Percentiles rank a stretch among this genome's conserved stretches.
These are phyloP conservation scores for Peromyscus aztecus DNA, from an alignment of 2,797 vertebrate species.

Conservation along the genomic window DNA sequence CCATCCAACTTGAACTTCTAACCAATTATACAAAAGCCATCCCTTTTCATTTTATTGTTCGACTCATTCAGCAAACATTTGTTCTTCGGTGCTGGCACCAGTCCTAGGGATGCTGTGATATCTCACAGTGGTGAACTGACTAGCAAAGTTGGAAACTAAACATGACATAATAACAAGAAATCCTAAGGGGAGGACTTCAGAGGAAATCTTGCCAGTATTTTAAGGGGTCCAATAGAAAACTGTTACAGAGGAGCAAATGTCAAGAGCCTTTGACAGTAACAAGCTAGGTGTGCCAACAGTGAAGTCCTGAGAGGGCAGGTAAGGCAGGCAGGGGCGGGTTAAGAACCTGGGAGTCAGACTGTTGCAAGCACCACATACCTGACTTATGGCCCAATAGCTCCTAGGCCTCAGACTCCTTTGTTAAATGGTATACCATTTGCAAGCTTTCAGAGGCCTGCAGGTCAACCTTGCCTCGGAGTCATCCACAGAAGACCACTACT, in stretches of 20 bases:
- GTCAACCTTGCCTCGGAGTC: neutral
- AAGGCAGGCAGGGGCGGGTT: no score
- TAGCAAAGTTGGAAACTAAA: neutral
- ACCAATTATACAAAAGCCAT: neutral
- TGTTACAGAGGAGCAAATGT: neutral
- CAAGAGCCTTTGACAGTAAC: neutral
- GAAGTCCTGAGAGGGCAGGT: neutral
- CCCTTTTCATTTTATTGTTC: neutral
- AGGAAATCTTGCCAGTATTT: neutral
- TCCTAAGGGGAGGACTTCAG: neutral
- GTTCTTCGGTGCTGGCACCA: neutral
- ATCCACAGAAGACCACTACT: neutral
- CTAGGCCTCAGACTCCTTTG: neutral
- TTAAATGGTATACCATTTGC: no score
- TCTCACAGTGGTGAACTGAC: neutral
- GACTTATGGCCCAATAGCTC: neutral
- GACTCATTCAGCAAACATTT: conserved; percentile 1
- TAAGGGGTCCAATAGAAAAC: neutral
- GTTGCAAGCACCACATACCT: no score
- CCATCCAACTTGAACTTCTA: neutral
- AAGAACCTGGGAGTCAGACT: neutral
- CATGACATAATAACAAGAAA: neutral
- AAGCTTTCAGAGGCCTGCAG: neutral
- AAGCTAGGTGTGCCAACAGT: neutral
- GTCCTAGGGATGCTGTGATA: neutral